Evolutionary conservation across 2,888 invertebrate species (phyloP).

Genomic region (Coelopa pilipes): DNA sequence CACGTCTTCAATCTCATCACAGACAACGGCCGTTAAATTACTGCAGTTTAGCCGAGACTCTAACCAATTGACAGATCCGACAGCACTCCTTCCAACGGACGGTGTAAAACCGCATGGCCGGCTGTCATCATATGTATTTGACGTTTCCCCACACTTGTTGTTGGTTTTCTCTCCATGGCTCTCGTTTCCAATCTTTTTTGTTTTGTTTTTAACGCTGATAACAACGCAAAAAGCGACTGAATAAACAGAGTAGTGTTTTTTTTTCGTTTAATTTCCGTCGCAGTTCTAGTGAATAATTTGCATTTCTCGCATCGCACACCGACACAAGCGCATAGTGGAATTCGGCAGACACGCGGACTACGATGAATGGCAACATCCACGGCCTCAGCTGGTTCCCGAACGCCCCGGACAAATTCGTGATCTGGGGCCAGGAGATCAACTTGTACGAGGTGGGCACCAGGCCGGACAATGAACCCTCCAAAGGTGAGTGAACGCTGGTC

Average conservation of each 20-base stretch:
- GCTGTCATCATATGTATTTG: background rate
- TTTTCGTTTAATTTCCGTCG: background rate
- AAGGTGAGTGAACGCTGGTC: constrained; percentile 38
- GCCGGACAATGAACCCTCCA: constrained; percentile 45
- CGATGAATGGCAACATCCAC: constrained; percentile 73
- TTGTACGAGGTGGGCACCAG: constrained; percentile 77
- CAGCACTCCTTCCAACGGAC: background rate
- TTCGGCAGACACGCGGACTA: background rate
- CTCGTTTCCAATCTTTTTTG: background rate
- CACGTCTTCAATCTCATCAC: too few species aligned
- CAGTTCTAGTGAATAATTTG: background rate
- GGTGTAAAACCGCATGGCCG: background rate
- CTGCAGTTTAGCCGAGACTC: background rate
- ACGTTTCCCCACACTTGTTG: background rate
- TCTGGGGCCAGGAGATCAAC: constrained; percentile 91
- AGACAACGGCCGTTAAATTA: background rate
- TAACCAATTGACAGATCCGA: background rate
- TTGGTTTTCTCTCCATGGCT: too few species aligned
- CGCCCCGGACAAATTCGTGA: constrained; percentile 82
- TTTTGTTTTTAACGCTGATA: constrained; percentile 19
- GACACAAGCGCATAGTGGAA: too few species aligned
- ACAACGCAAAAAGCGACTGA: constrained; percentile 18
- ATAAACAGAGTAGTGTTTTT: background rate
- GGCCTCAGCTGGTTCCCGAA: constrained; percentile 91
- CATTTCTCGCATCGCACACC: background rate